These are phyloP conservation scores for Heliconius congener DNA, from an alignment of 1,140 invertebrate species.

Conservation along the genomic window DNA sequence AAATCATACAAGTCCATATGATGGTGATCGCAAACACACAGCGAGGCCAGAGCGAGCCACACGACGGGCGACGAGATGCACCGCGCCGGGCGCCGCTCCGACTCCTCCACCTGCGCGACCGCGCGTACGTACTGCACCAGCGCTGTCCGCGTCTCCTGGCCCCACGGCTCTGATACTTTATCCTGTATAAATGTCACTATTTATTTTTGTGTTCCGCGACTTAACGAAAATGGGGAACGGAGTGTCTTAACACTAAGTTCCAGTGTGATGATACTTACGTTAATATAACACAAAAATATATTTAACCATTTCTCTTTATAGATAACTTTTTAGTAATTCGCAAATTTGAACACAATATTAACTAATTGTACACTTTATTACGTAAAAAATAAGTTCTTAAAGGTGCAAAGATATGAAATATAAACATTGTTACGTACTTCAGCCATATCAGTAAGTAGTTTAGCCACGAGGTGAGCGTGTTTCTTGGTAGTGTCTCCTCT, in stretches of 20 bases:
- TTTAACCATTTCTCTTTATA: no score
- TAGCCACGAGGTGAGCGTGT: constrained; percentile 93
- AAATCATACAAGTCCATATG: constrained; percentile 89
- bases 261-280: no score
- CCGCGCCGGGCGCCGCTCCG: constrained; percentile 86
- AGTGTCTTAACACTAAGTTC: no score
- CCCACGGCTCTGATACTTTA: constrained; percentile 93
- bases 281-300: no score
- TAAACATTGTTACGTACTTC: constrained; percentile 81
- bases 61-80: constrained; percentile 92
- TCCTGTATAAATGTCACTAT: constrained; percentile 82
- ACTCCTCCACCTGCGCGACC: constrained; percentile 90
- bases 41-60: constrained; percentile 95
- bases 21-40: constrained; percentile 95
- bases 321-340: no score
- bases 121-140: constrained; percentile 94
- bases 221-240: no score
- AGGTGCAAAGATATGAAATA: no score
- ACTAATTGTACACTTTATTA: not conserved
- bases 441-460: constrained; percentile 94
- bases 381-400: no score
- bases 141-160: constrained; percentile 92
- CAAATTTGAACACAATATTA: not conserved
- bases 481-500: constrained; percentile 90
- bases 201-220: no score